phyloP scores from a whole-genome alignment of 2,113 vertebrate genomes.

The Stegastes partitus region DNA sequence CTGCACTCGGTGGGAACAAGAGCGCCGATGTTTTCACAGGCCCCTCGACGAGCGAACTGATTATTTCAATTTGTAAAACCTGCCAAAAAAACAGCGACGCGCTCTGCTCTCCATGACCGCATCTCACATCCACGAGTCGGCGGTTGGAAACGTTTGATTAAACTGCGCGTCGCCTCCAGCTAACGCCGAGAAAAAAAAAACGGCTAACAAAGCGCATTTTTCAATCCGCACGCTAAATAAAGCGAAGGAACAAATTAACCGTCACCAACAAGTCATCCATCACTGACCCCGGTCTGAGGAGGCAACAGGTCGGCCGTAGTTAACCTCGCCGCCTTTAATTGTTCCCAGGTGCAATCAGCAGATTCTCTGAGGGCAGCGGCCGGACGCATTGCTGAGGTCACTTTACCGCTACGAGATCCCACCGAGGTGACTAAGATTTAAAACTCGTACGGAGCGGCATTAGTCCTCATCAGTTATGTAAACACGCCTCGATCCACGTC shows the following conservation, averaged over 20 bases:
- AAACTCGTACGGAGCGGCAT: conserved; percentile 26
- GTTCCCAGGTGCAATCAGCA: conserved; percentile 69
- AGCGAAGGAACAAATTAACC: conserved; percentile 15
- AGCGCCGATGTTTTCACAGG: too few relatives aligned
- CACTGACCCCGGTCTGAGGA: conserved; percentile 48
- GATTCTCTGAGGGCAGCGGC: conserved; percentile 32
- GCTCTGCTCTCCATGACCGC: neutral
- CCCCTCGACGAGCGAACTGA: too few relatives aligned
- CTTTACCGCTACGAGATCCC: conserved; percentile 26
- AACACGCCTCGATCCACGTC: conserved; percentile 32
- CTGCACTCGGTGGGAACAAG: too few relatives aligned
- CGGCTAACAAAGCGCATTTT: neutral
- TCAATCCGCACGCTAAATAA: neutral
- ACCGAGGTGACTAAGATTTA: conserved; percentile 40
- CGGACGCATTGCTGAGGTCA: conserved; percentile 42
- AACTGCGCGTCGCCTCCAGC: neutral
- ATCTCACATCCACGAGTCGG: neutral
- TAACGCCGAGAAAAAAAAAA: neutral
- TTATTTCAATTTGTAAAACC: too few relatives aligned
- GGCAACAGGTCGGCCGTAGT: conserved; percentile 56
- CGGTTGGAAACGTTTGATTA: neutral
- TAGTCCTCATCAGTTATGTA: conserved; percentile 67
- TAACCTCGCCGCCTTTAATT: conserved; percentile 74
- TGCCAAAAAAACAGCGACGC: neutral
- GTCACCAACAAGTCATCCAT: conserved; percentile 43